Evolutionary conservation across 2,888 invertebrate genomes (phyloP).

Genomic region (Drosophila nr. perissopoda): DNA sequence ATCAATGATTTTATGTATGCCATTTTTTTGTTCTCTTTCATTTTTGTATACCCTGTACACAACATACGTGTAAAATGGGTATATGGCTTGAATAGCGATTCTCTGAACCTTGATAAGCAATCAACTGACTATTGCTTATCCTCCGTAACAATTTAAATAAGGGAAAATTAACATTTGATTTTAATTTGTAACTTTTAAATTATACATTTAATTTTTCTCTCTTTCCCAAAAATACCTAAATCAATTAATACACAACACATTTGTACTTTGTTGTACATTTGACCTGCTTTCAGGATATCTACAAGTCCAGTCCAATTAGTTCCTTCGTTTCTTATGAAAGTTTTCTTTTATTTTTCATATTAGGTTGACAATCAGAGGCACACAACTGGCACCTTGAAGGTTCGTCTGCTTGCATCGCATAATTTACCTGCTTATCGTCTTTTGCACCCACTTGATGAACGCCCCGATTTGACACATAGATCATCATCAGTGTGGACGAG

Average conservation of each 20-base stretch:
- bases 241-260: neutral
- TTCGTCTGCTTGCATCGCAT: slow-evolving; percentile 8
- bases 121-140: neutral
- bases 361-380: slow-evolving; percentile 13
- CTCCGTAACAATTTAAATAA: neutral
- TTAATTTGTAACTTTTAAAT: neutral
- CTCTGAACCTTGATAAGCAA: neutral
- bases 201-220: neutral
- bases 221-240: neutral
- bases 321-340: neutral
- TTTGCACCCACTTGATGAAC: slow-evolving; percentile 44
- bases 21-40: slow-evolving; percentile 23
- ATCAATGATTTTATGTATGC: slow-evolving; percentile 62
- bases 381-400: slow-evolving; percentile 57
- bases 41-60: slow-evolving; percentile 16
- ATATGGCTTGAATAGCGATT: neutral
- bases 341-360: slow-evolving; percentile 4
- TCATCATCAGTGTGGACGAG: slow-evolving; percentile 24
- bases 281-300: slow-evolving; percentile 16
- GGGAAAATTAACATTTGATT: neutral
- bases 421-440: slow-evolving; percentile 31
- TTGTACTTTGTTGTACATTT: neutral
- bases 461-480: slow-evolving; percentile 26
- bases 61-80: neutral
- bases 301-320: neutral